Conservation (phyloP, 2,113 vertebrate genomes). For the Clarias batrachus region DNA sequence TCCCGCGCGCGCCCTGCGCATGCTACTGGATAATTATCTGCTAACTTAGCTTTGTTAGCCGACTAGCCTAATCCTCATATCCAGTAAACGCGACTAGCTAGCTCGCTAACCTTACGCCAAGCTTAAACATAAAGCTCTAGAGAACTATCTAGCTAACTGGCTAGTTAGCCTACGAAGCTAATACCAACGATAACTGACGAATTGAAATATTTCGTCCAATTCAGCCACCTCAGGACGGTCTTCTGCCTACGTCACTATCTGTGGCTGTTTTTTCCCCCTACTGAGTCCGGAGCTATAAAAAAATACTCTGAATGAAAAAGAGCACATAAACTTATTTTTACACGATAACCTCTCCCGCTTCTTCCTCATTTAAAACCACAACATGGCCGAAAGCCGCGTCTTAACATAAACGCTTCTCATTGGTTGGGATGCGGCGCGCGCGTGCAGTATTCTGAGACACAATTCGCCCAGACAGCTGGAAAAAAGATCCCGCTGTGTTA, state of each 20-base stretch:
- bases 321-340: conserved; percentile 64
- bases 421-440: conserved; percentile 53
- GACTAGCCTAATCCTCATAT: conserved; percentile 17
- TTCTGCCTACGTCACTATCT: background rate
- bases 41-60: conserved; percentile 45
- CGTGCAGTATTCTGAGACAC: conserved; percentile 44
- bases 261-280: background rate
- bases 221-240: background rate
- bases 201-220: background rate
- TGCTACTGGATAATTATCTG: conserved; percentile 25
- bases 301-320: conserved; percentile 53
- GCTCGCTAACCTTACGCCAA: background rate
- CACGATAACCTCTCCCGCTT: conserved; percentile 78
- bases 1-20: conserved; percentile 57
- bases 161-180: conserved; percentile 46
- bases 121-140: background rate
- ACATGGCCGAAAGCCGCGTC: conserved; percentile 72
- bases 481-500: background rate
- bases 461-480: conserved; percentile 41
- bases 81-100: conserved; percentile 21
- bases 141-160: conserved; percentile 34
- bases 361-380: conserved; percentile 84
- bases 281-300: background rate
- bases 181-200: conserved; percentile 16
- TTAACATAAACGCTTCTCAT: conserved; percentile 57